Percentiles rank a stretch among this genome's conserved stretches.
These are phyloP conservation scores for Steromphala cineraria DNA, from an alignment of 2,888 invertebrate species.

Conservation along the genomic window DNA sequence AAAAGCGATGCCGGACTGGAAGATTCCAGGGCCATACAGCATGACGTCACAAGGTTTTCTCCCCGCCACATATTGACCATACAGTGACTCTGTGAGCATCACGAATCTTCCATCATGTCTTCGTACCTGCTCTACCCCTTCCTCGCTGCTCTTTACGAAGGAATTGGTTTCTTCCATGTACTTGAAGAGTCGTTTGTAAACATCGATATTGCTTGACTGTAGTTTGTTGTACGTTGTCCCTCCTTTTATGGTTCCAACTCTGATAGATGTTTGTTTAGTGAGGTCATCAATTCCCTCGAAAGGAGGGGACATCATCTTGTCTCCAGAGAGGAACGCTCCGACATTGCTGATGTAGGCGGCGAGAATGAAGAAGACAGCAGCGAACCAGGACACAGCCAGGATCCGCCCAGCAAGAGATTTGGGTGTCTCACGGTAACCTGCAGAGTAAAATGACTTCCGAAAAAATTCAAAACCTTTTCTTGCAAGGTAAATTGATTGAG, in stretches of 20 bases:
- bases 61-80: not conserved
- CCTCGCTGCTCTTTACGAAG: not conserved
- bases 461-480: too few species aligned
- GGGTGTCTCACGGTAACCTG: not conserved
- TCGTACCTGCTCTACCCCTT: not conserved
- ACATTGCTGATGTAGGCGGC: not conserved
- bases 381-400: not conserved
- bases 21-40: not conserved
- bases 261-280: not conserved
- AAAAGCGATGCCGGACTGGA: not conserved
- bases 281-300: not conserved
- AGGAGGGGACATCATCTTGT: not conserved
- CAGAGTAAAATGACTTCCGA: not conserved
- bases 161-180: not conserved
- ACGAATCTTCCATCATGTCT: not conserved
- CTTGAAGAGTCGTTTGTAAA: not conserved
- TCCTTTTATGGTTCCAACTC: not conserved
- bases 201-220: not conserved
- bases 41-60: not conserved
- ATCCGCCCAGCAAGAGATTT: not conserved
- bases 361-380: not conserved
- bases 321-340: not conserved
- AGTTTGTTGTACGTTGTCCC: not conserved
- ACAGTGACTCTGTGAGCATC: not conserved
- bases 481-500: too few species aligned